phyloP scores from a whole-genome alignment of 2,113 vertebrate species.

The Calyptommatus sinebrachiatus region DNA sequence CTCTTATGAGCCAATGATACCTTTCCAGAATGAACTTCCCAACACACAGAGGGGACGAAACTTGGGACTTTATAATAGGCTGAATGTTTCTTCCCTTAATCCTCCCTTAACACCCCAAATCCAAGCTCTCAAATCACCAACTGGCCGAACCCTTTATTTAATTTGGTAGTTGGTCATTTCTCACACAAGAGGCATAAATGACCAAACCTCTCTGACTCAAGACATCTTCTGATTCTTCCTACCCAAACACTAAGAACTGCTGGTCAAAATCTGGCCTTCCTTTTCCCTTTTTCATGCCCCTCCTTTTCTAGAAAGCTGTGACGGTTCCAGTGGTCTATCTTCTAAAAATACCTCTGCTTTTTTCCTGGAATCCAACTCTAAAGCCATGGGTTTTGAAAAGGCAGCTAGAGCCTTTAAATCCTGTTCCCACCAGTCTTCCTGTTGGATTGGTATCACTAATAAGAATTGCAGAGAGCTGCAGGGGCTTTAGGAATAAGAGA shows the following conservation, averaged over 20 bases:
- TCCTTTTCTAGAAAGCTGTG: too few relatives aligned
- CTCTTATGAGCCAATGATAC: too few relatives aligned
- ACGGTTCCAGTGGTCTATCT: neutral
- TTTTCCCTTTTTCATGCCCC: neutral
- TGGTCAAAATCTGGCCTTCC: neutral
- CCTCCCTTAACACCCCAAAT: neutral
- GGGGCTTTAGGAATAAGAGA: neutral
- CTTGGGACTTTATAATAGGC: too few relatives aligned
- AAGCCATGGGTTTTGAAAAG: neutral
- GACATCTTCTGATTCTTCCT: neutral
- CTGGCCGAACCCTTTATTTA: neutral
- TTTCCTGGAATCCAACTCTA: neutral
- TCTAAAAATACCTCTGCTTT: neutral
- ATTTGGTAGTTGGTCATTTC: neutral
- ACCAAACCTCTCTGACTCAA: neutral
- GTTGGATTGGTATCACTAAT: neutral
- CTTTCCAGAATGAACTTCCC: too few relatives aligned
- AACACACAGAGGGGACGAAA: too few relatives aligned
- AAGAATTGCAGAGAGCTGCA: neutral
- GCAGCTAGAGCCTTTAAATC: neutral
- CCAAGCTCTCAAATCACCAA: neutral
- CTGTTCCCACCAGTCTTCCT: neutral
- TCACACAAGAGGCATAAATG: slow-evolving; percentile 3
- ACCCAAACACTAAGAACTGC: neutral
- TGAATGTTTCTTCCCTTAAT: neutral